Conservation (phyloP, 2,797 vertebrate genomes). For the Anguilla anguilla region DNA sequence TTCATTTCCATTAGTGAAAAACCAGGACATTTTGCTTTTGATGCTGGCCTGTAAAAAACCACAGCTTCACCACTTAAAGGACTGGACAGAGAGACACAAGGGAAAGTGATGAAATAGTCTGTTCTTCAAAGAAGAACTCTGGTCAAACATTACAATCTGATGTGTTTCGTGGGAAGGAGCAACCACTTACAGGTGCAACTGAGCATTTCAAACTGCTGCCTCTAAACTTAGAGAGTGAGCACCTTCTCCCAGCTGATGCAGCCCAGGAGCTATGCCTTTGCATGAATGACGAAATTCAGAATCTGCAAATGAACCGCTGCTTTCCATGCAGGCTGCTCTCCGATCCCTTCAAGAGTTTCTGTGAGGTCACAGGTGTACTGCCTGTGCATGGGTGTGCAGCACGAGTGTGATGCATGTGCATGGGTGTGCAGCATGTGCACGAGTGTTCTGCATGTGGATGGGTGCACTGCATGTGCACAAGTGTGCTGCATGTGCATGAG, state of each 20-base stretch:
- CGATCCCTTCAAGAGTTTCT: not conserved
- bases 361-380: not conserved
- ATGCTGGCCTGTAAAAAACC: not conserved
- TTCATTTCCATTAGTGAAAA: not conserved
- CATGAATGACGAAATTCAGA: not conserved
- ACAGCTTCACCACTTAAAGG: not conserved
- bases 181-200: not conserved
- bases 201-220: not conserved
- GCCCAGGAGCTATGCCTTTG: not conserved
- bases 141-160: not conserved
- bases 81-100: not conserved
- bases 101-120: not conserved
- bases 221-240: not conserved
- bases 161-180: not conserved
- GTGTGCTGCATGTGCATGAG: too few relatives aligned
- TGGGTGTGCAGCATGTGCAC: too few relatives aligned
- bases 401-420: too few relatives aligned
- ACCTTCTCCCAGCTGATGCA: not conserved
- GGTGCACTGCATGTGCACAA: not conserved
- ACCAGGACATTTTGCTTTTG: not conserved
- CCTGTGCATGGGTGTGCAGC: too few relatives aligned
- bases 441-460: not conserved
- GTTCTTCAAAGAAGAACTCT: not conserved
- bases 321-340: not conserved
- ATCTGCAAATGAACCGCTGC: not conserved